Evolutionary conservation across 2,113 vertebrate genomes (phyloP).

Genomic region (Leptodactylus fuscus): DNA sequence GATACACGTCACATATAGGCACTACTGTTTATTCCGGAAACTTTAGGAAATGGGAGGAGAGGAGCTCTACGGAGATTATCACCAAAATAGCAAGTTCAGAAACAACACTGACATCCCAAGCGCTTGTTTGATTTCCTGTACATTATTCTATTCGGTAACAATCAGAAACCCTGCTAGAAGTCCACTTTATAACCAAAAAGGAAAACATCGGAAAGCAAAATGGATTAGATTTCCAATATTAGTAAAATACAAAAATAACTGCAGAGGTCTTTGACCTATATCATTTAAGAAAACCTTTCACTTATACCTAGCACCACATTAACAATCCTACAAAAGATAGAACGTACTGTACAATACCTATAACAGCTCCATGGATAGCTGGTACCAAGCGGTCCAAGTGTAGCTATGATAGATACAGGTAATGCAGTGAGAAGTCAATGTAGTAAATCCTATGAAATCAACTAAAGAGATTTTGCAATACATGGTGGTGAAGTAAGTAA

Average conservation of each 20-base stretch:
- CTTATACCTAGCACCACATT: too few species aligned
- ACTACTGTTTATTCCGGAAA: slow-evolving; percentile 25
- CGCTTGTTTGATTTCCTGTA: slow-evolving; percentile 16
- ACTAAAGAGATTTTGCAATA: background rate
- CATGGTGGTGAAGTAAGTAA: background rate
- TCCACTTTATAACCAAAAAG: background rate
- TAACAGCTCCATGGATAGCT: background rate
- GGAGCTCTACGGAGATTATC: background rate
- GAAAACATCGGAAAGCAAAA: background rate
- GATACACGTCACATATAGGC: slow-evolving; percentile 26
- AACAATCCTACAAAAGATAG: too few species aligned
- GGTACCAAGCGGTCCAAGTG: background rate
- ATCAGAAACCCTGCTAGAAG: too few species aligned
- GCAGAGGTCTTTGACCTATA: too few species aligned
- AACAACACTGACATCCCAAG: slow-evolving; percentile 11
- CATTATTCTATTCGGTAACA: background rate
- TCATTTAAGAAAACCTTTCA: too few species aligned
- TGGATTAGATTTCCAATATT: background rate
- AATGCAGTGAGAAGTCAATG: background rate
- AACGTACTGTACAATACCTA: too few species aligned
- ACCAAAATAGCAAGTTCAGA: slow-evolving; percentile 41
- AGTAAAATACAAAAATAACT: too few species aligned
- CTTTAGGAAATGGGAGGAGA: slow-evolving; percentile 46
- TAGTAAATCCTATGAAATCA: background rate
- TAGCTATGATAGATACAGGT: background rate